Conservation (phyloP, 2,888 invertebrate species). For the Tromatobia lineatoria region DNA sequence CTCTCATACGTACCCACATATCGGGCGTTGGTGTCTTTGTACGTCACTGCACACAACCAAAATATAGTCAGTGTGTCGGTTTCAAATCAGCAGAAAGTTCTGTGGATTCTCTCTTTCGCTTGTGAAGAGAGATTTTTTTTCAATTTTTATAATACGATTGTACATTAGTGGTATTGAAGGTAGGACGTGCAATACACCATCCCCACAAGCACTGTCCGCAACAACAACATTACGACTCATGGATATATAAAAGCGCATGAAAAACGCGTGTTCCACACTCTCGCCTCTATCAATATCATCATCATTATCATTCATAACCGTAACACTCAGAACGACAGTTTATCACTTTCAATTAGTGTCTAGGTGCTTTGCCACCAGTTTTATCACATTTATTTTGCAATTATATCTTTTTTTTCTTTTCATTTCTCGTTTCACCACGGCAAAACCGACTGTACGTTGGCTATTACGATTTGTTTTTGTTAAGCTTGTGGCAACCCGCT, state of each 20-base stretch:
- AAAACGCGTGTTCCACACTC: constrained; percentile 43
- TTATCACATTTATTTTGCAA: constrained; percentile 56
- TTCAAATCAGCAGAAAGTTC: background rate
- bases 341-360: constrained; percentile 60
- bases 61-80: background rate
- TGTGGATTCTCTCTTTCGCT: background rate
- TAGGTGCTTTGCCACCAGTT: constrained; percentile 69
- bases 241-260: constrained; percentile 57
- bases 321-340: constrained; percentile 48
- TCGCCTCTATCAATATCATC: constrained; percentile 40
- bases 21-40: constrained; percentile 23
- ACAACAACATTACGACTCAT: constrained; percentile 44
- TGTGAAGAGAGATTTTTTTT: background rate
- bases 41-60: constrained; percentile 6
- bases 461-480: constrained; percentile 63
- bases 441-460: constrained; percentile 55
- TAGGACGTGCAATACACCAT: constrained; percentile 7
- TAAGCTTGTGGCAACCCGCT: constrained; percentile 72
- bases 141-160: background rate
- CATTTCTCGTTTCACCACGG: constrained; percentile 65
- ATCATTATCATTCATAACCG: constrained; percentile 51
- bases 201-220: constrained; percentile 23
- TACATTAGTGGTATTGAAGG: background rate
- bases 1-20: constrained; percentile 4
- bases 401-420: constrained; percentile 64